Conservation (phyloP, 2,797 vertebrate genomes). For the Hozukius guyotensis region DNA sequence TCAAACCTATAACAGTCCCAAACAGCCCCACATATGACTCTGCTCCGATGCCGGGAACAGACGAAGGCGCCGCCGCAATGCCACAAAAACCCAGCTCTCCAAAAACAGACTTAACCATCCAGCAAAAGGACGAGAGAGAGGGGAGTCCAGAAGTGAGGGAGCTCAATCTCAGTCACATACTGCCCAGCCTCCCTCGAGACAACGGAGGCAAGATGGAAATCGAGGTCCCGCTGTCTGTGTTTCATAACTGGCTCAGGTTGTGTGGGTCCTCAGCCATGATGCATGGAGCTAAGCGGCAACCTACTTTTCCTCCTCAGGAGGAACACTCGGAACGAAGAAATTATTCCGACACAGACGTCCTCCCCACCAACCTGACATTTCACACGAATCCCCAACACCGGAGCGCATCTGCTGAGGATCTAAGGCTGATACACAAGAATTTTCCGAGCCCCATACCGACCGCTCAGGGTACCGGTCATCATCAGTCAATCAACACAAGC, state of each 20-base stretch:
- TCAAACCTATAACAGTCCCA: neutral
- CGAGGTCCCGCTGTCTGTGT: slow-evolving; percentile 78
- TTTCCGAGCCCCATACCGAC: neutral
- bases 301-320: neutral
- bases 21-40: slow-evolving; percentile 1
- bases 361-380: slow-evolving; percentile 31
- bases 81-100: slow-evolving; percentile 3
- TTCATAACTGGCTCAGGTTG: slow-evolving; percentile 74
- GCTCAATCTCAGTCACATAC: neutral
- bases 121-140: slow-evolving; percentile 12
- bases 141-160: slow-evolving; percentile 5
- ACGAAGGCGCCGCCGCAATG: neutral
- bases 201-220: slow-evolving; percentile 77
- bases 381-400: slow-evolving; percentile 9
- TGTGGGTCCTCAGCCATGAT: slow-evolving; percentile 20
- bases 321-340: neutral
- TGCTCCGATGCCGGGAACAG: neutral
- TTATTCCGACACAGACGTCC: neutral
- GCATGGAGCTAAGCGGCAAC: neutral
- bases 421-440: neutral
- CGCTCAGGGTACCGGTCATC: accelerated
- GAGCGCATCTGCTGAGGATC: slow-evolving; percentile 24
- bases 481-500: neutral
- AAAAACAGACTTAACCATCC: slow-evolving; percentile 7
- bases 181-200: slow-evolving; percentile 35